Evolutionary conservation across 2,888 invertebrate genomes (phyloP).

Genomic region (Chrysopilus asiliformis): DNA sequence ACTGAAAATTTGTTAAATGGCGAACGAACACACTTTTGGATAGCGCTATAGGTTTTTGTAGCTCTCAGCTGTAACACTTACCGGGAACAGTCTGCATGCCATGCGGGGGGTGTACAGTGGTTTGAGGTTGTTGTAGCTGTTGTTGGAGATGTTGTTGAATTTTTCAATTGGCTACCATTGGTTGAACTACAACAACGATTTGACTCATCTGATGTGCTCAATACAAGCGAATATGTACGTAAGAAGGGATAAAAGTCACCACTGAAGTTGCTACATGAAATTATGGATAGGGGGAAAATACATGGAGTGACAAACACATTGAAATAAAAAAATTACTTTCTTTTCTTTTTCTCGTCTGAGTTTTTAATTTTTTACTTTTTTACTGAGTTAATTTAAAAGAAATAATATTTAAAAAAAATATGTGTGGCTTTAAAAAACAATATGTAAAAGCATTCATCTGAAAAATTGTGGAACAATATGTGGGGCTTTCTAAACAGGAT

Average conservation of each 20-base stretch:
- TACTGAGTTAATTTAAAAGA: no score
- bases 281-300: conserved; percentile 12
- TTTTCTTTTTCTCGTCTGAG: no score
- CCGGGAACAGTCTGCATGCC: conserved; percentile 52
- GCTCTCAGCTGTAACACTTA: conserved; percentile 35
- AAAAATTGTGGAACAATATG: no score
- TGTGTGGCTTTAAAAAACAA: no score
- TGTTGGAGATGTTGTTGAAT: conserved; percentile 21
- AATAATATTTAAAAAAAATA: no score
- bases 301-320: no score
- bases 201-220: conserved; percentile 37
- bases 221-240: conserved; percentile 36
- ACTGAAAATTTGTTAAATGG: no score
- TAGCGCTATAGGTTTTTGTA: background rate
- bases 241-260: conserved; percentile 37
- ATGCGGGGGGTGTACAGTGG: conserved; percentile 37
- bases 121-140: conserved; percentile 31
- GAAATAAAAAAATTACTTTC: no score
- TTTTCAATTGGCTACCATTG: conserved; percentile 14
- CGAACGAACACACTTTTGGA: background rate
- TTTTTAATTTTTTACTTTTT: no score
- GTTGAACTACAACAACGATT: conserved; percentile 26
- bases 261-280: conserved; percentile 29
- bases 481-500: no score
- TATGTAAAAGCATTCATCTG: no score